Base-by-base conservation (phyloP, 2,113 vertebrate species). In the Spea bombifrons region DNA sequence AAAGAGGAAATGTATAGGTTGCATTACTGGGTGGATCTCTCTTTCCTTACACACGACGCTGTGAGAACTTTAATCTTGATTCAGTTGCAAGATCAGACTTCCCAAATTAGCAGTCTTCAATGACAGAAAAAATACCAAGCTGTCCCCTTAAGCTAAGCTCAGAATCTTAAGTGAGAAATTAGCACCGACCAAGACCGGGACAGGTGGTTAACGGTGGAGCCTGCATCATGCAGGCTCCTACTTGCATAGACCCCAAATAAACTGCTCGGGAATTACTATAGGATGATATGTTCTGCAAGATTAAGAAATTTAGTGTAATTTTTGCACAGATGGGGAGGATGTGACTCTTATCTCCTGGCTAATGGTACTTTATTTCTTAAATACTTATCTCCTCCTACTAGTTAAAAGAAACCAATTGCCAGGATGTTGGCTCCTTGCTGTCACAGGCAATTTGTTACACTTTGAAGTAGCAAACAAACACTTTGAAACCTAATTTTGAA, bases 51-150 rank as follows among this genome's bases (percentile, higher is more conserved):
- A 89, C 78, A 76, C 9, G 64, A 85, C 82, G 83, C 87, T 90
- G 84, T 91, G 92, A 90, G 90, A 93, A 90, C 87, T 85, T 85
- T 88, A 89, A 90, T 83, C 83, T 83, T 88, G 88, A 86, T 88
- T 84, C 74, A 84, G 84, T 71, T 80, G 81, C 85, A 82, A 87
- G 84, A 86, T 86, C 83, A 87, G 82, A 75, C 81, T 83, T 86
- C 85, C 81, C 72, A 84, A 87, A 88, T 84, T 75, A 87, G 80
- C 72, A 82, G 77, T 84, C 82, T 87, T 86, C 81, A 83, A 82
- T 86, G 87, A 84, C 83, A 86, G 85, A 81, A 83, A 86, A 87
- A 85, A 84, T 85, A 84, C 82, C 3, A 2, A 61, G 59, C 76
- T 85, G 86, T 86, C 83, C 84, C 83, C 83, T 83, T 84, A 82